Percentiles rank a stretch among this genome's conserved stretches.
These are phyloP conservation scores for Fringilla coelebs DNA, from an alignment of 2,797 vertebrate genomes.

Conservation along the genomic window DNA sequence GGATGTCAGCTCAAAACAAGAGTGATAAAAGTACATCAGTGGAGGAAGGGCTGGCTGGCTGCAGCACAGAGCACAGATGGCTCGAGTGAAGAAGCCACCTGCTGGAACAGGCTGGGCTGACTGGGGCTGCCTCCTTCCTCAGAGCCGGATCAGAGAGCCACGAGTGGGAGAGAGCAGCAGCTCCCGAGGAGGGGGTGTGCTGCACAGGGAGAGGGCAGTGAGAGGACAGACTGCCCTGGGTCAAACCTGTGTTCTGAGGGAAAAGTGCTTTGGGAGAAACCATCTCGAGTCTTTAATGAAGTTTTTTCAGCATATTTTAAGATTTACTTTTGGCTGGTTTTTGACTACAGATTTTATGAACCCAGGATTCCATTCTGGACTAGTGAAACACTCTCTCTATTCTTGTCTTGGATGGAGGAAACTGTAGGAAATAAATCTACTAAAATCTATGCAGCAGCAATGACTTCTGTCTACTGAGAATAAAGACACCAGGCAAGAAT, in stretches of 20 bases:
- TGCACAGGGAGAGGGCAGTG: not conserved
- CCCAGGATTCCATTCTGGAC: not conserved
- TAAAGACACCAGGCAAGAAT: not conserved
- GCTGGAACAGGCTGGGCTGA: not conserved
- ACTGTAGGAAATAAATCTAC: not conserved
- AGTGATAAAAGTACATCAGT: not conserved
- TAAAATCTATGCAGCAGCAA: not conserved
- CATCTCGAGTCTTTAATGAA: not conserved
- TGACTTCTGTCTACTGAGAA: not conserved
- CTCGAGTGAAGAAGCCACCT: slow-evolving; percentile 19
- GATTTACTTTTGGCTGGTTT: not conserved
- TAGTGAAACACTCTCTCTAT: not conserved
- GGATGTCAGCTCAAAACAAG: not conserved
- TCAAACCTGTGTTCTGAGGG: not conserved
- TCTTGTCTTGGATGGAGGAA: not conserved
- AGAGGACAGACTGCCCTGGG: not conserved
- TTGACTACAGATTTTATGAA: not conserved
- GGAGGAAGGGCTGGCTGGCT: not conserved
- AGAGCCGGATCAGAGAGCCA: not conserved
- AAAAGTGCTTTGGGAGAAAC: not conserved
- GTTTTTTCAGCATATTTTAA: not conserved
- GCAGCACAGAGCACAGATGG: not conserved
- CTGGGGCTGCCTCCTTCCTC: not conserved
- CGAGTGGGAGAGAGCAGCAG: not conserved
- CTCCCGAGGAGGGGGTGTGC: not conserved